phyloP scores from a whole-genome alignment of 2,797 vertebrate genomes.

The Ptychobarbus kaznakovi region DNA sequence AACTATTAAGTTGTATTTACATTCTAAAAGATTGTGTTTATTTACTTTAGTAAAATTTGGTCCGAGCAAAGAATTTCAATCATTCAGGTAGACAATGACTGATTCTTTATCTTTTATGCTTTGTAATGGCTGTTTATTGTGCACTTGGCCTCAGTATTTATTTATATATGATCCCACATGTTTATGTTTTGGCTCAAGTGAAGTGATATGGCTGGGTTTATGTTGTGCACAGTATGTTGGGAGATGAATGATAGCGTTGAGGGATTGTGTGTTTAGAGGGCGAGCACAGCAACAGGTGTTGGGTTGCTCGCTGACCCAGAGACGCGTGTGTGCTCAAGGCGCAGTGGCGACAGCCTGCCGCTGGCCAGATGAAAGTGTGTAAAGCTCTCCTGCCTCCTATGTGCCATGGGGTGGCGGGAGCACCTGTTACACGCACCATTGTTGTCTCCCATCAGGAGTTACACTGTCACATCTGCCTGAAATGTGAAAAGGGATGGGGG shows the following conservation, averaged over 20 bases:
- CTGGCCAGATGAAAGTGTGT: constrained; percentile 63
- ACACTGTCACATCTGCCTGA: constrained; percentile 68
- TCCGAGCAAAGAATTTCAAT: background rate
- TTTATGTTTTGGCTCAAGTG: constrained; percentile 58
- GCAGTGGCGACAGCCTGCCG: constrained; percentile 58
- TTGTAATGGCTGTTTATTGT: constrained; percentile 36
- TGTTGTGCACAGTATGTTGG: constrained; percentile 41
- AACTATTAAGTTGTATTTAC: constrained; percentile 37
- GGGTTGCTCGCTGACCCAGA: constrained; percentile 53
- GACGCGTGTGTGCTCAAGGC: constrained; percentile 51
- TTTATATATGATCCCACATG: constrained; percentile 31
- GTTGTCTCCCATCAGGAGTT: constrained; percentile 63
- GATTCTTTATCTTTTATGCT: background rate
- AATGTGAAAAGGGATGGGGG: constrained; percentile 57
- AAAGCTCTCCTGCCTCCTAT: constrained; percentile 58
- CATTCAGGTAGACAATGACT: background rate
- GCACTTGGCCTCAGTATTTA: constrained; percentile 36
- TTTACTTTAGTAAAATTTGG: background rate
- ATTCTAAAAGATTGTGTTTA: constrained; percentile 5
- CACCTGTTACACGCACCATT: constrained; percentile 65
- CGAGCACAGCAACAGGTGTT: constrained; percentile 63
- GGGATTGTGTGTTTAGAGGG: constrained; percentile 53
- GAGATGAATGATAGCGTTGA: constrained; percentile 48
- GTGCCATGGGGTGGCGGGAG: constrained; percentile 54
- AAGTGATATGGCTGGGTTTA: constrained; percentile 59